These are phyloP conservation scores for Podarcis muralis DNA, from an alignment of 2,113 vertebrate genomes.

Conservation along the genomic window DNA sequence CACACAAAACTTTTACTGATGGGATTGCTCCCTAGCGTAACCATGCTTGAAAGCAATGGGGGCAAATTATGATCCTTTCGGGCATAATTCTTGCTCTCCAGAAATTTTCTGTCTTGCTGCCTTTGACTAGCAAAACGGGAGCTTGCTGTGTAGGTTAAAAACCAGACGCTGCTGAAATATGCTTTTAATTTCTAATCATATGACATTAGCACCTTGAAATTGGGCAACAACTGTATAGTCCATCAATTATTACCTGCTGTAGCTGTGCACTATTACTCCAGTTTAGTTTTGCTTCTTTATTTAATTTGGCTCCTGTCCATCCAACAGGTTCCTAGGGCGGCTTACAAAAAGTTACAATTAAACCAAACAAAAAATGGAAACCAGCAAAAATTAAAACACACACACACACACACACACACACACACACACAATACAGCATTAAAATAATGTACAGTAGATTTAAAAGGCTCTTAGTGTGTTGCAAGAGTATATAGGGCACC, in stretches of 20 bases:
- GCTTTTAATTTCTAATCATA: constrained; percentile 1
- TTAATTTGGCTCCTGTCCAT: background rate
- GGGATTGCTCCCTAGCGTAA: constrained; percentile 47
- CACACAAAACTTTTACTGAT: constrained; percentile 19
- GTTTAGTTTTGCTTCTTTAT: background rate
- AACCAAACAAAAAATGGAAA: background rate
- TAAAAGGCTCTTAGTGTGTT: background rate
- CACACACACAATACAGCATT: too few relatives aligned
- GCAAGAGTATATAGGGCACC: too few relatives aligned
- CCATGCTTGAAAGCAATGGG: constrained; percentile 15
- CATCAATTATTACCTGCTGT: background rate
- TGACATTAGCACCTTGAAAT: background rate
- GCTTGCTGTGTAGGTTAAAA: background rate
- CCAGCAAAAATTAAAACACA: background rate
- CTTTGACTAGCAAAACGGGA: constrained; percentile 25
- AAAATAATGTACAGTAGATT: background rate
- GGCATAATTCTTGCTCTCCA: background rate
- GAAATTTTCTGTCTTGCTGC: constrained; percentile 24
- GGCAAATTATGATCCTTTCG: constrained; percentile 25
- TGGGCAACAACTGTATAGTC: background rate
- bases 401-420: too few relatives aligned
- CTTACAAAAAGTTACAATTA: background rate
- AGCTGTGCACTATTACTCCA: background rate
- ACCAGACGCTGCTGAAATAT: background rate
- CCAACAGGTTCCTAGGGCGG: background rate